Conservation (phyloP, 2,113 vertebrate genomes). For the Dromas ardeola region DNA sequence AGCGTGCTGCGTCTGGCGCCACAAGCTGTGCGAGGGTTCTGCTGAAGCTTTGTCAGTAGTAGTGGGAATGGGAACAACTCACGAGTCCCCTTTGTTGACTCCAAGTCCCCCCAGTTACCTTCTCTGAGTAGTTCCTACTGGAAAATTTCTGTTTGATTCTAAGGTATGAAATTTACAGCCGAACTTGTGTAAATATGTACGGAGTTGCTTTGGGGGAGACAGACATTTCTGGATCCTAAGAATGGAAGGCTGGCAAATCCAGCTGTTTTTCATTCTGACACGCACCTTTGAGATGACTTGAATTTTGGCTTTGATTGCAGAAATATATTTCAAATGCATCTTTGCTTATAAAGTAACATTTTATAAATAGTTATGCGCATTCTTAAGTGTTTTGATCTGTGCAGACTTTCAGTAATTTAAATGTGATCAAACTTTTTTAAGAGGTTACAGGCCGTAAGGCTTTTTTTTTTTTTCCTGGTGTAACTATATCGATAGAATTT, state of each 20-base stretch:
- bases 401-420: background rate
- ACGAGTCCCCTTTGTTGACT: background rate
- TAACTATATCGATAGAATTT: background rate
- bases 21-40: background rate
- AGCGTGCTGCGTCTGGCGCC: background rate
- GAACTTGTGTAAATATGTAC: background rate
- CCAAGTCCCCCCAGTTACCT: background rate
- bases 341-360: background rate
- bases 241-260: background rate
- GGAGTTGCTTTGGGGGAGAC: background rate
- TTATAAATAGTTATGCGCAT: background rate
- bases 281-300: background rate
- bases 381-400: background rate
- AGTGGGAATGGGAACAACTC: background rate
- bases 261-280: background rate
- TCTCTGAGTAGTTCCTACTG: background rate
- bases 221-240: background rate
- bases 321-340: background rate
- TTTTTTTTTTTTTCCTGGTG: background rate
- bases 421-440: background rate
- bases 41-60: background rate
- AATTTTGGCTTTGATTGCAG: background rate
- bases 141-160: background rate
- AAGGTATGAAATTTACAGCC: background rate
- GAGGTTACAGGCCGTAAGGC: background rate